phyloP scores from a whole-genome alignment of 1,140 invertebrate genomes.

The Teleogryllus occipitalis region DNA sequence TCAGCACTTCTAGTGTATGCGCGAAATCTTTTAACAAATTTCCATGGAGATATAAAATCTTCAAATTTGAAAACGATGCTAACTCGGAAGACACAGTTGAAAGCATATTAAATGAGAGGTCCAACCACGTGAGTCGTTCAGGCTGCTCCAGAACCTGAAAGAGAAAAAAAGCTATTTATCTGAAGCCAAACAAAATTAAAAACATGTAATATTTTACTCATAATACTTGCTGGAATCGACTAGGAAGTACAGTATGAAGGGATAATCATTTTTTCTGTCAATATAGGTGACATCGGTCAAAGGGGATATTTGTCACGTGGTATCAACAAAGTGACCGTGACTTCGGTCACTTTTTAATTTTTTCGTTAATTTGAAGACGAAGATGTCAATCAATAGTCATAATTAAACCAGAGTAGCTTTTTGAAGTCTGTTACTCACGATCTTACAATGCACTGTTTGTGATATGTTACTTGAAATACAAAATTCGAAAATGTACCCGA shows the following conservation, averaged over 20 bases:
- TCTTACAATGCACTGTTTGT: no score
- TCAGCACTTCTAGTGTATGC: constrained; percentile 22
- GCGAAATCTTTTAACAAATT: constrained; percentile 28
- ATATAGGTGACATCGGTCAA: no score
- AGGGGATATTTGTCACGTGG: no score
- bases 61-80: constrained; percentile 28
- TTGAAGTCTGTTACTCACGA: no score
- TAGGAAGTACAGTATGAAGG: background rate
- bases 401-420: no score
- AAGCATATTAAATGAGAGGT: constrained; percentile 30
- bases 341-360: no score
- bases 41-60: constrained; percentile 33
- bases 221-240: background rate
- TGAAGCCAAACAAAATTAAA: background rate
- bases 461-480: no score
- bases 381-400: no score
- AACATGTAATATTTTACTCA: background rate
- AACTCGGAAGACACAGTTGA: constrained; percentile 25
- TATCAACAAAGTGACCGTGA: no score
- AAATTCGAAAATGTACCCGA: no score
- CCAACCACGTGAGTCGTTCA: constrained; percentile 30
- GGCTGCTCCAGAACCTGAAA: constrained; percentile 27
- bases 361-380: no score
- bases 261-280: background rate
- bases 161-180: background rate